These are phyloP conservation scores for human DNA, from an alignment of 2,113 vertebrate genomes.

Conservation along the genomic window DNA sequence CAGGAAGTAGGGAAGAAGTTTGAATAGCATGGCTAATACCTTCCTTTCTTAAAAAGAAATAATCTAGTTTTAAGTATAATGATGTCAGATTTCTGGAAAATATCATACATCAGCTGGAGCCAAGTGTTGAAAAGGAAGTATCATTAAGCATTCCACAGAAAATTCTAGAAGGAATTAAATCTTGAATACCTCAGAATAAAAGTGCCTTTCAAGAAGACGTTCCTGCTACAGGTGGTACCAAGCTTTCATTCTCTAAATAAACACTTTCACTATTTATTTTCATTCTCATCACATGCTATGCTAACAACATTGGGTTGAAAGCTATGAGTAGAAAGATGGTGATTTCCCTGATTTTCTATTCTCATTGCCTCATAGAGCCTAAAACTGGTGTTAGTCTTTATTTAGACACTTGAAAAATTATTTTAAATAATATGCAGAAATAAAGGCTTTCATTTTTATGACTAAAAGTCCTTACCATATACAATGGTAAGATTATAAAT, in stretches of 20 bases:
- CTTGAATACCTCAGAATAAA: slow-evolving; percentile 37
- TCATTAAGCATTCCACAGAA: slow-evolving; percentile 22
- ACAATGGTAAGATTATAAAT: neutral
- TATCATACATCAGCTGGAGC: neutral
- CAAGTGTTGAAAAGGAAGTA: slow-evolving; percentile 22
- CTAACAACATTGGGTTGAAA: neutral
- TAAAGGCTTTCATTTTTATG: neutral
- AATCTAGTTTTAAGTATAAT: neutral
- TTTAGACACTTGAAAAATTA: neutral
- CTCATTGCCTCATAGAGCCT: neutral
- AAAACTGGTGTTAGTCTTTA: neutral
- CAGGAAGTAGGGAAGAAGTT: neutral
- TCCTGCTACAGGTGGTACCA: neutral
- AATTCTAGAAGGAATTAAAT: slow-evolving; percentile 14
- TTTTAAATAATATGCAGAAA: neutral
- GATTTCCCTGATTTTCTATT: slow-evolving; percentile 32
- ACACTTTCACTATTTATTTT: neutral
- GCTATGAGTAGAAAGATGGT: neutral
- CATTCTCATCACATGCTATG: neutral
- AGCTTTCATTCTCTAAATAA: slow-evolving; percentile 8
- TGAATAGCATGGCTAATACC: neutral
- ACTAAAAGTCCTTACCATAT: neutral
- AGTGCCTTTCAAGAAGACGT: slow-evolving; percentile 33
- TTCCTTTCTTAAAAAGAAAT: neutral
- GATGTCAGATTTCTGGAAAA: neutral